Evolutionary conservation across 2,113 vertebrate genomes (phyloP), one percentile per base, ranked within the genome.

Genomic region (Gadus macrocephalus): DNA sequence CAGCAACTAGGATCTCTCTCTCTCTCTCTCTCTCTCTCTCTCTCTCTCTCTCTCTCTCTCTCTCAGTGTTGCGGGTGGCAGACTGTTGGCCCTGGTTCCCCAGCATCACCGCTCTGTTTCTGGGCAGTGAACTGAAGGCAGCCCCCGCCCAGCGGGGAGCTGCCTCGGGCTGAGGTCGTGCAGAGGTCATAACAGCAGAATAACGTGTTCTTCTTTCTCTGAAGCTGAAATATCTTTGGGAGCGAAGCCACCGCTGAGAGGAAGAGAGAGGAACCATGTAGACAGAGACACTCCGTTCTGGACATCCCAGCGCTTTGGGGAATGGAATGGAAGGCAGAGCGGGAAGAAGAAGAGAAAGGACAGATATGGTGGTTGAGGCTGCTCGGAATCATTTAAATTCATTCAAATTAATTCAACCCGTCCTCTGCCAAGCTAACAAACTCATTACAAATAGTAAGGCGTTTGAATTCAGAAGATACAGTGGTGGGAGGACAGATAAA

Each of bases 51-150:
- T 76, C 75, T 42, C 70, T 80, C 28, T n/a, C 61, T 74, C 3
- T 0, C 31, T 15, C 28, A 49, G 42, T 49, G 42, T 49, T 56
- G 38, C 64, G 78, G 71, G 78, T 60, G 58, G 16, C 58, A 67
- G 74, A 67, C 74, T 69, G 71, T 78, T 53, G 74, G 77, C 76
- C 67, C 76, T 76, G 70, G 70, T 73, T 77, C 74, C 70, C 70
- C 42, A 74, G 70, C 71, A 68, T 81, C 71, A 75, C 75, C 85
- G 64, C 25, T 65, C 64, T 63, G 4, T 76, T 63, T 66, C 68
- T 76, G 66, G 62, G 68, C 42, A n/a, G 68, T 77, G 79, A 71
- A 74, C 69, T 64, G 63, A 73, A 74, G 73, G 81, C 76, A 69
- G 65, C 49, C 31, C 31, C 31, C 31, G 4, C 31, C 4, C 31